A percentile compares a stretch with the other conserved stretches of the same genome.
Conservation (phyloP, 2,888 invertebrate species). For the Aporophyla nigra region DNA sequence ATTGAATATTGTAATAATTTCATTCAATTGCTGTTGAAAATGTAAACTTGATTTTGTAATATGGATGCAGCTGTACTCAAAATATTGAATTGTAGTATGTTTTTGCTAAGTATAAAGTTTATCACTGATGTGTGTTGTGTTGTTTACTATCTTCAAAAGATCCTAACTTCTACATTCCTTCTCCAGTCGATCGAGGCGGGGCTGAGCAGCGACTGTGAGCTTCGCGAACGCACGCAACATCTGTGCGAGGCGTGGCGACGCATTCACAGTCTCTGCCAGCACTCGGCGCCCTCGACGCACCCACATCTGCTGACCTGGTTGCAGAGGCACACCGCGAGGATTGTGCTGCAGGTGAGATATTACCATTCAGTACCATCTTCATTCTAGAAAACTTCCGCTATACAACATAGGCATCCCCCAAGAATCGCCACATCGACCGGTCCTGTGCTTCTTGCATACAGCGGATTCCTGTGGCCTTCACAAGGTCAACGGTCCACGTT, state of each 20-base stretch:
- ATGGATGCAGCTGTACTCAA: background rate
- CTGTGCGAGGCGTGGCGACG: constrained; percentile 86
- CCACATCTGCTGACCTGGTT: constrained; percentile 83
- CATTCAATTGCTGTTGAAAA: no score
- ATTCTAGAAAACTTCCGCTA: background rate
- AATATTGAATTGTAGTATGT: no score
- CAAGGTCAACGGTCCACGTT: background rate
- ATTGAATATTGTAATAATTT: no score
- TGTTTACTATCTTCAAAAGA: background rate
- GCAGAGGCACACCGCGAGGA: constrained; percentile 83
- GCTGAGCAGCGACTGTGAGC: constrained; percentile 76
- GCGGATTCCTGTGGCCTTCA: background rate
- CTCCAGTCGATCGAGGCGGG: constrained; percentile 82
- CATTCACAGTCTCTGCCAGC: constrained; percentile 84
- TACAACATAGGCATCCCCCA: background rate
- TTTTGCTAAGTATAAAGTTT: no score
- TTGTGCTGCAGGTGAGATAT: constrained; percentile 80
- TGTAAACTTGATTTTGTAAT: background rate
- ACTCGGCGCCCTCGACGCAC: constrained; percentile 83
- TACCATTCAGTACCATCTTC: background rate
- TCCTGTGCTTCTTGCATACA: background rate
- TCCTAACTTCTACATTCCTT: background rate
- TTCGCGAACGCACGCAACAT: constrained; percentile 78
- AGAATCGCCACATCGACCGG: no score
- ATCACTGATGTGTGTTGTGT: no score